phyloP scores from a whole-genome alignment of 2,797 vertebrate species.

The Eurystomus glaucurus region DNA sequence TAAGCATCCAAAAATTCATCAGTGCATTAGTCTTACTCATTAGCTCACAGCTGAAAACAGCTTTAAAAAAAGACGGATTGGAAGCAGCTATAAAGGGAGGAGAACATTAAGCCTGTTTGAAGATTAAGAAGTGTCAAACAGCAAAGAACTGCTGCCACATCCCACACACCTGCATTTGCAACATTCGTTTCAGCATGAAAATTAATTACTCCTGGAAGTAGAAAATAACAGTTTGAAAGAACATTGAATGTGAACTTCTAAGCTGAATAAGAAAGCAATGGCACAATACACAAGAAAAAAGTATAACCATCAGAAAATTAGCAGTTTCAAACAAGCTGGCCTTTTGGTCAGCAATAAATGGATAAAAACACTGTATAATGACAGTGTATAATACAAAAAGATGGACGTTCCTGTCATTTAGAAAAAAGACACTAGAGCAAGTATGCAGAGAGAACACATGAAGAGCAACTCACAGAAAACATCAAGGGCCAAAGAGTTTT shows the following conservation, averaged over 20 bases:
- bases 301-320: background rate
- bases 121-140: constrained; percentile 69
- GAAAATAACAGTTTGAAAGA: constrained; percentile 17
- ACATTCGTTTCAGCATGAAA: background rate
- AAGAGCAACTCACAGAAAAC: background rate
- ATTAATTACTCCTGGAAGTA: constrained; percentile 42
- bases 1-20: constrained; percentile 38
- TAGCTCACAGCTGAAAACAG: constrained; percentile 51
- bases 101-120: constrained; percentile 67
- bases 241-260: background rate
- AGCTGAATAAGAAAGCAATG: background rate
- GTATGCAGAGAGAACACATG: background rate
- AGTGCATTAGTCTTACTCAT: constrained; percentile 31
- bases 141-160: constrained; percentile 42
- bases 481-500: background rate
- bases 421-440: background rate
- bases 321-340: background rate
- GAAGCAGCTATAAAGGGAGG: constrained; percentile 54
- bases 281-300: background rate
- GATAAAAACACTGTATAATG: background rate
- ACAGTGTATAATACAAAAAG: background rate
- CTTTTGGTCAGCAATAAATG: background rate
- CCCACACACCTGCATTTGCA: constrained; percentile 54
- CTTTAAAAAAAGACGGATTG: constrained; percentile 61
- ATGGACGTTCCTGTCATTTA: background rate